Conservation (phyloP, 2,797 vertebrate species). For the Neosilurus hyrtlii region DNA sequence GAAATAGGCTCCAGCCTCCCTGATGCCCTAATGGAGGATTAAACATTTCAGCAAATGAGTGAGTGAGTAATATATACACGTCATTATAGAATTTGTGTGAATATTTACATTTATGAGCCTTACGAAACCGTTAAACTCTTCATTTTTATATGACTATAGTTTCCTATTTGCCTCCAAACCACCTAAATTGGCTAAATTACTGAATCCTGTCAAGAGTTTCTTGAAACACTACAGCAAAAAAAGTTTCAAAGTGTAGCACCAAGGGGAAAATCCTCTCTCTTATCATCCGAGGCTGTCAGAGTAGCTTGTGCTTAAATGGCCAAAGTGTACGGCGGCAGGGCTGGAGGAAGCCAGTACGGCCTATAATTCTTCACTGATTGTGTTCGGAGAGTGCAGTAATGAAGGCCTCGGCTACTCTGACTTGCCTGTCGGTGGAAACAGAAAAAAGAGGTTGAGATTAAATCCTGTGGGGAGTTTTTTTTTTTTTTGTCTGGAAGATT, state of each 20-base stretch:
- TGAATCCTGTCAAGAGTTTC: constrained; percentile 19
- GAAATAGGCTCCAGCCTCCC: too few relatives aligned
- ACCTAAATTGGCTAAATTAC: constrained; percentile 14
- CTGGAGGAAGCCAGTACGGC: constrained; percentile 56
- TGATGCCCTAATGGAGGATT: too few relatives aligned
- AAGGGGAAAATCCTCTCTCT: constrained; percentile 27
- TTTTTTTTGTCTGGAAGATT: constrained; percentile 69
- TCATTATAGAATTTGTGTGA: not conserved
- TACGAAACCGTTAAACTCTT: not conserved
- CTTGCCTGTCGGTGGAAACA: constrained; percentile 70
- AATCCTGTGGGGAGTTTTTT: constrained; percentile 74
- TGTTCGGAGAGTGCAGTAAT: constrained; percentile 68
- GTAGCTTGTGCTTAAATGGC: constrained; percentile 44
- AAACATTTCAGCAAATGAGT: too few relatives aligned
- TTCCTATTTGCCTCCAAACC: not conserved
- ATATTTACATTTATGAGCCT: not conserved
- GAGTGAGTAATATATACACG: too few relatives aligned
- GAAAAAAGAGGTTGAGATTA: constrained; percentile 76
- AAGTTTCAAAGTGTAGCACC: constrained; percentile 24
- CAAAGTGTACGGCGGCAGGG: constrained; percentile 39
- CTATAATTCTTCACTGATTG: constrained; percentile 74
- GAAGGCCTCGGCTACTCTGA: constrained; percentile 66
- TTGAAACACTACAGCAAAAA: constrained; percentile 18
- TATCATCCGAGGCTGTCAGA: constrained; percentile 30
- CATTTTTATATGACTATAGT: not conserved